Evolutionary conservation across 2,797 vertebrate species (phyloP).

Genomic region (Clarias fuscus): DNA sequence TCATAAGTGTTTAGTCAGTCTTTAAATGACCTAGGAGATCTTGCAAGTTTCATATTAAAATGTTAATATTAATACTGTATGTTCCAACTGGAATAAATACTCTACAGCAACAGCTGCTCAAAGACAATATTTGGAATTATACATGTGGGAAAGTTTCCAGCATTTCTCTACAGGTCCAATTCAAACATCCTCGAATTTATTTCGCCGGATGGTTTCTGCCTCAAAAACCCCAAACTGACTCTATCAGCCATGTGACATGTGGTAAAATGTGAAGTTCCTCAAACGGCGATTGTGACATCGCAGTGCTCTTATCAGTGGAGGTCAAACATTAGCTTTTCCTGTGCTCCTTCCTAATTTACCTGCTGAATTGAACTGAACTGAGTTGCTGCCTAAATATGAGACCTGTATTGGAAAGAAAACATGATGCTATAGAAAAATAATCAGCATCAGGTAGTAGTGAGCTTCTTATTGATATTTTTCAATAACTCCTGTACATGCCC

Average conservation of each 20-base stretch:
- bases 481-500: not conserved
- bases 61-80: not conserved
- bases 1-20: not conserved
- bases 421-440: not conserved
- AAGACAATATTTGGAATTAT: not conserved
- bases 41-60: not conserved
- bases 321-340: constrained; percentile 32
- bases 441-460: not conserved
- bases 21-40: not conserved
- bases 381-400: not conserved
- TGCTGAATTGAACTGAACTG: not conserved
- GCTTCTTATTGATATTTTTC: not conserved
- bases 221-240: not conserved
- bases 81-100: not conserved
- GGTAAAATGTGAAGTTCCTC: not conserved
- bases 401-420: not conserved
- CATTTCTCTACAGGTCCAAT: not conserved
- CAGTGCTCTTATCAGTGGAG: constrained; percentile 45
- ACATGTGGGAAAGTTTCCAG: not conserved
- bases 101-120: not conserved
- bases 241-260: not conserved
- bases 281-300: not conserved
- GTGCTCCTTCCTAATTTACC: not conserved
- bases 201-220: not conserved
- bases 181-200: not conserved